Base-by-base conservation (phyloP, 2,113 vertebrate genomes). In the Barnardius zonarius region DNA sequence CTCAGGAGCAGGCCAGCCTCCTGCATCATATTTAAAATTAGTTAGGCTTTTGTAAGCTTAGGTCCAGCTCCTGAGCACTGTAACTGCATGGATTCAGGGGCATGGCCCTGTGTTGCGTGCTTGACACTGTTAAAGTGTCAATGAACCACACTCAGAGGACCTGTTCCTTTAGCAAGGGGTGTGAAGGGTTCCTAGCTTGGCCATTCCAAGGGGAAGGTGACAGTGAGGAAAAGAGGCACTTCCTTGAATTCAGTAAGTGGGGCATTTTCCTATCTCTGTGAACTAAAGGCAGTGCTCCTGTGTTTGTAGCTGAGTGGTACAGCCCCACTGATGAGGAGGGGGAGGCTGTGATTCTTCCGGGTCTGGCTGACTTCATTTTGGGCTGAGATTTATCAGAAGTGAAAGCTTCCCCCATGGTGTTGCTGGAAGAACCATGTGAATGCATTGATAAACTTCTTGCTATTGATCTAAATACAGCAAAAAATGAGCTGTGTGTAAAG, bases 21-120 rank as follows among this genome's bases (percentile, higher is more conserved):
- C 41, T 37, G 17, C 0, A 3, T 22, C 69, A 17, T 1, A 7
- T 33, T 54, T 17, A 3, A 22, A 5, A 11, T 25, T 44, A 9
- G 9, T 51, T 22, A 31, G 28, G 74, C 41, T 66, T 51, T 25
- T 43, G 61, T 19, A 39, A 33, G 30, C 69, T 19, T 10, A 5
- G 9, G 17, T 57, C 9, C n/a, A 16, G 43, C 51, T 78, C 54
- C 61, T 30, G 79, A 39, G 46, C 11, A 51, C 70, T 1, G 0
- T 20, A 22, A 48, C 33, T 62, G 8, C 23, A 2, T 0, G 10
- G 39, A 5, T 73, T 62, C 25, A 13, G 44, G 12, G 44, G 18
- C 61, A 49, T 2, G 2, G 49, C 48, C 15, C 16, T 4, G 6
- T 41, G 11, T 13, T 2, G 3, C 13, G 27, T 19, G 27, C 61